These are phyloP conservation scores for Tyto alba DNA, from an alignment of 2,113 vertebrate genomes.

Conservation along the genomic window DNA sequence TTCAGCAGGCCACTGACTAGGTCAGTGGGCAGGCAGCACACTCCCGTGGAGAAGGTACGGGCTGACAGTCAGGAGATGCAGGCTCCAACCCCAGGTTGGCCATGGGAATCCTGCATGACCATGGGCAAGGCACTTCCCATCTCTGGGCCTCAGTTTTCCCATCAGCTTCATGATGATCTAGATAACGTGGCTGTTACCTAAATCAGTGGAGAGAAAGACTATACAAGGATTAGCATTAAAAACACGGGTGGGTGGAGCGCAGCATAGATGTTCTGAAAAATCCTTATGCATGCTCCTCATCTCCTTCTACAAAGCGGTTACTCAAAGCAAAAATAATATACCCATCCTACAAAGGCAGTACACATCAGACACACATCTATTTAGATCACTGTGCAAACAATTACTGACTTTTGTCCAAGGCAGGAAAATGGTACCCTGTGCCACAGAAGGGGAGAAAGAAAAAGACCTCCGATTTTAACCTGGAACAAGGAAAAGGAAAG, in stretches of 20 bases:
- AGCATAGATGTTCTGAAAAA: neutral
- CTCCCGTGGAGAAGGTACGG: rapidly evolving
- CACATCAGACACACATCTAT: neutral
- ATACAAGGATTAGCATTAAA: neutral
- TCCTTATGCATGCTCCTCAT: neutral
- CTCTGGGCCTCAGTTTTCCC: neutral
- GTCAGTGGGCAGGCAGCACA: neutral
- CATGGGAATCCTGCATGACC: neutral
- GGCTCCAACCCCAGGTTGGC: neutral
- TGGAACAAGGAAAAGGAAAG: neutral
- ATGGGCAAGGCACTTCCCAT: neutral
- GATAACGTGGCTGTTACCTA: neutral
- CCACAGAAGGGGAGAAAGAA: neutral
- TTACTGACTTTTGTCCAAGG: neutral
- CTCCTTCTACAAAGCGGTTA: neutral
- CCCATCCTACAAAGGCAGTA: neutral
- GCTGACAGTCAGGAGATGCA: neutral
- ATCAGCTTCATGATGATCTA: neutral
- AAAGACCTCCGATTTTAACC: neutral
- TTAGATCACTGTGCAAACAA: constrained; percentile 2
- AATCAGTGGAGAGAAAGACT: neutral
- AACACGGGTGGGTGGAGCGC: neutral
- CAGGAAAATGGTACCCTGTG: neutral
- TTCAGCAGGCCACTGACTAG: neutral
- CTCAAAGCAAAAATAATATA: neutral